Conservation (phyloP, 2,797 vertebrate genomes). For the Neosalanx taihuensis region DNA sequence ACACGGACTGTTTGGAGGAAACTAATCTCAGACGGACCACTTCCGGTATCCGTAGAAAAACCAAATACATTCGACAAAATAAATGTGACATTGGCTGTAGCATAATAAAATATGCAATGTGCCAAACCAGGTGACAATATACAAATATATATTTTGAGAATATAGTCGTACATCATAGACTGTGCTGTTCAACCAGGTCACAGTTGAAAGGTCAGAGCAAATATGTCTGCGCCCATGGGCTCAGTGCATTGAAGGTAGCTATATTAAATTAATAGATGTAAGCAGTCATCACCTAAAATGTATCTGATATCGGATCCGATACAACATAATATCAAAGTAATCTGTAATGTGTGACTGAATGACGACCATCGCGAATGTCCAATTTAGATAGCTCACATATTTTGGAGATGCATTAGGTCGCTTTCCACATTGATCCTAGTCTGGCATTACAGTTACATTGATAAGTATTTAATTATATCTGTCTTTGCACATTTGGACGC, state of each 20-base stretch:
- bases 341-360: neutral
- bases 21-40: constrained; percentile 56
- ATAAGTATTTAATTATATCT: neutral
- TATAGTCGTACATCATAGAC: neutral
- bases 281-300: neutral
- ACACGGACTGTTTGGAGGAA: constrained; percentile 40
- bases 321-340: neutral
- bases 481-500: neutral
- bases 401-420: neutral
- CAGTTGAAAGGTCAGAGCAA: constrained; percentile 41
- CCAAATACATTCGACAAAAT: constrained; percentile 3
- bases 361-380: neutral
- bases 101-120: neutral
- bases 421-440: neutral
- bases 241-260: constrained; percentile 5
- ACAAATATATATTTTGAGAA: neutral
- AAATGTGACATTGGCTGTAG: neutral
- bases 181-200: constrained; percentile 15
- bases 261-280: neutral
- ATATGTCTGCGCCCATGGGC: constrained; percentile 14
- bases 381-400: neutral
- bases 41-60: constrained; percentile 42
- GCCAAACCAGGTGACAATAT: neutral
- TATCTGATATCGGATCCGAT: neutral
- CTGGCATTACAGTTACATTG: neutral